Evolutionary conservation across 2,113 vertebrate species (phyloP).

Genomic region (Corynorhinus townsendii): DNA sequence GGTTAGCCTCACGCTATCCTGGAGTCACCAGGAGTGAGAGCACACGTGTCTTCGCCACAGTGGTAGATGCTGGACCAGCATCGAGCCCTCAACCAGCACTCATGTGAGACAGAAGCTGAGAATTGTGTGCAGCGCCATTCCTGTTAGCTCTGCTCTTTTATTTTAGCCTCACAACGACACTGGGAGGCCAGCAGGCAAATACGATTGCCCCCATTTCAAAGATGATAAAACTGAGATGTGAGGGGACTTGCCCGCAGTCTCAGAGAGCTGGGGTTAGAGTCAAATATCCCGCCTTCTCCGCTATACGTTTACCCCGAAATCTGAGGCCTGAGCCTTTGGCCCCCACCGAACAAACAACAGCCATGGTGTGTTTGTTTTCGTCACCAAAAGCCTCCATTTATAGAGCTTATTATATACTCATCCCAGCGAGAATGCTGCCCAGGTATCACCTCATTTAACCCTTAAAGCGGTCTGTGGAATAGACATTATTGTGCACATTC

Average conservation of each 20-base stretch:
- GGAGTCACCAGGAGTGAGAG: not conserved
- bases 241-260: not conserved
- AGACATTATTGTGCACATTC: not conserved
- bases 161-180: not conserved
- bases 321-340: no score
- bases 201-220: not conserved
- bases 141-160: not conserved
- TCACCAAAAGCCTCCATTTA: not conserved
- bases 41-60: not conserved
- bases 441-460: fast-evolving
- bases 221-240: not conserved
- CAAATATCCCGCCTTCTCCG: not conserved
- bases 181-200: not conserved
- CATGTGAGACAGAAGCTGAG: not conserved
- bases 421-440: fast-evolving
- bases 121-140: fast-evolving
- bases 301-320: not conserved
- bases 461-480: not conserved
- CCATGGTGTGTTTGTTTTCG: fast-evolving
- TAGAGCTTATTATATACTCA: fast-evolving
- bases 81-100: not conserved
- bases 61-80: not conserved
- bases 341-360: not conserved
- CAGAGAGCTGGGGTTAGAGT: not conserved
- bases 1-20: not conserved